Percentiles rank a stretch among this genome's conserved stretches.
Evolutionary conservation across 2,888 invertebrate genomes (phyloP).

Genomic region (Hirtodrosophila histrioides): DNA sequence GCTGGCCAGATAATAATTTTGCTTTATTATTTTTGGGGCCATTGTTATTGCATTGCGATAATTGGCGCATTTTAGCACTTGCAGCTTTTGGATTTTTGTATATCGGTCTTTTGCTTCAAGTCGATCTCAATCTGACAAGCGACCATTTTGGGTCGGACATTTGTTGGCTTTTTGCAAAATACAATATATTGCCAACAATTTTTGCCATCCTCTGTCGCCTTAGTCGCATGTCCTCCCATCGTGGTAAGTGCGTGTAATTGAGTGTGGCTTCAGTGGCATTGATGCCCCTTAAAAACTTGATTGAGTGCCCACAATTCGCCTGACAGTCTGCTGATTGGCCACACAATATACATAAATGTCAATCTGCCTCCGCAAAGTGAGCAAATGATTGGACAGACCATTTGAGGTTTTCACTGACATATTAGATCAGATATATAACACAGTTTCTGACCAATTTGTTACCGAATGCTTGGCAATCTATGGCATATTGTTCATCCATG

Average conservation of each 20-base stretch:
- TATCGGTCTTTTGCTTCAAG: conserved; percentile 18
- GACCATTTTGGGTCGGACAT: conserved; percentile 52
- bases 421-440: conserved; percentile 15
- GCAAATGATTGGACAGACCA: conserved; percentile 16
- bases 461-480: background rate
- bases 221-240: conserved; percentile 17
- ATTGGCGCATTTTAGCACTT: conserved; percentile 75
- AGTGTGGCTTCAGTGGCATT: conserved; percentile 58
- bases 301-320: conserved; percentile 48
- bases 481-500: no score
- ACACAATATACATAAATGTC: conserved; percentile 47
- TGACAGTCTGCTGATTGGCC: conserved; percentile 42
- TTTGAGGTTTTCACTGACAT: conserved; percentile 22
- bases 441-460: conserved; percentile 19
- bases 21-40: conserved; percentile 64
- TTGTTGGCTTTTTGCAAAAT: conserved; percentile 31
- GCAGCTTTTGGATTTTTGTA: conserved; percentile 39
- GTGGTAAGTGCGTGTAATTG: conserved; percentile 72
- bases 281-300: conserved; percentile 62
- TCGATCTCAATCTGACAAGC: conserved; percentile 66
- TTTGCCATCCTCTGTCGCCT: conserved; percentile 9
- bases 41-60: conserved; percentile 67
- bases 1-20: conserved; percentile 71
- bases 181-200: conserved; percentile 53
- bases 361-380: conserved; percentile 15